Base-by-base conservation (phyloP, 1,140 invertebrate genomes). In the Trachymyrmex septentrionalis region DNA sequence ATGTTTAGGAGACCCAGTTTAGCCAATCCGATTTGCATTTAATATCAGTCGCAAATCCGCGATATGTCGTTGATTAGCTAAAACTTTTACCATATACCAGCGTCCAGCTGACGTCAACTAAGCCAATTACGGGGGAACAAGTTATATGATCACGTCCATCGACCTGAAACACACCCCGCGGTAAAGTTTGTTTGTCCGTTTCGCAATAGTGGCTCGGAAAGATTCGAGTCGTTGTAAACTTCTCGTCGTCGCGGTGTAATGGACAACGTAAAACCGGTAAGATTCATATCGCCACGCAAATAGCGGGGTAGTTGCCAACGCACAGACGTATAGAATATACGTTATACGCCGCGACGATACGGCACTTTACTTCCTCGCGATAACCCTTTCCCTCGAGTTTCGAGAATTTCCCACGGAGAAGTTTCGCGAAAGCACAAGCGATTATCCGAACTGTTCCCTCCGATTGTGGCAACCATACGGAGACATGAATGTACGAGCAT, bases 371-470 rank as follows among this genome's bases (percentile, higher is more conserved):
- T 59, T 81, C 57, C 44, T 61, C 30, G 73, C 61, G 67, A 90
- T 85, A 75, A 86, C 64, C 27, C 34, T 14, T 30, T 19, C 55
- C 59, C 61, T 6, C 57, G 69, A 69, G 86, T 72, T 71, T 76
- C 81, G 64, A 44, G 63, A 88, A 88, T 88, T 72, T 90, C 82
- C 75, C 77, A 77, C 38, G 82, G 82, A 82, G 86, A 86, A 90
- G 86, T 88, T 88, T 63, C 75, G 21, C 71, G 30, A 63, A 55
- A 77, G 86, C 67, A 80, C 78, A 61, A 71, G 50, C 86, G 88
- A 90, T 90, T 90, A 90, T 90, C 86, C 76, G 69, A 69, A 66
- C 82, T 73, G 76, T 88, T 86, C 86, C 63, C 76, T 78, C 76
- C 72, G 82, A 91, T 90, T 88, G 76, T 88, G 64, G 64, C 76